Conservation (phyloP, 37 sponge, comb jelly and placozoan species). For the Tethya wilhelma region DNA sequence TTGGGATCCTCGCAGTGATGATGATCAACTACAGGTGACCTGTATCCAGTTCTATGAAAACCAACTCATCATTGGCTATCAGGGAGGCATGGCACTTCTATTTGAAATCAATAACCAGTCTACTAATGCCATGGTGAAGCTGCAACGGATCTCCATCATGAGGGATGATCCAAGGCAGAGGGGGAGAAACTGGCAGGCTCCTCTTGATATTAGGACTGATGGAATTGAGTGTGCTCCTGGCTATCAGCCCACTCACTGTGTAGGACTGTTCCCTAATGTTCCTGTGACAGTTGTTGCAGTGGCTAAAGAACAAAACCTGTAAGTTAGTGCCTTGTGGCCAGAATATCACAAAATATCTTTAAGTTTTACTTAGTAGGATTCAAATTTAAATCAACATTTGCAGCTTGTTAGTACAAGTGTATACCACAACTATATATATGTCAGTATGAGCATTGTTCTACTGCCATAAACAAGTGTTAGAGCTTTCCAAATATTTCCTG, state of each 20-base stretch:
- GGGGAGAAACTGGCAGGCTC: constrained; percentile 68
- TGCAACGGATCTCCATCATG: constrained; percentile 58
- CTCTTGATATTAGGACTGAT: constrained; percentile 53
- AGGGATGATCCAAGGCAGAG: constrained; percentile 69
- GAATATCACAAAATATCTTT: too few species aligned
- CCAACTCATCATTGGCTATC: constrained; percentile 64
- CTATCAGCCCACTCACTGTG: constrained; percentile 71
- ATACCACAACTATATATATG: not conserved
- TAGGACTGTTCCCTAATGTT: constrained; percentile 71
- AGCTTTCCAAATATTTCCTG: too few species aligned
- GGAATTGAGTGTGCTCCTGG: constrained; percentile 74
- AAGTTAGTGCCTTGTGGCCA: constrained; percentile 21
- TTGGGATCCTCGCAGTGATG: constrained; percentile 88
- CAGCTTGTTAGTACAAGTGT: too few species aligned
- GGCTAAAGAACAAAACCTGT: constrained; percentile 69
- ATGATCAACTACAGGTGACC: constrained; percentile 75
- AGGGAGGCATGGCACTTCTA: constrained; percentile 65
- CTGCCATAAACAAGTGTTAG: too few species aligned
- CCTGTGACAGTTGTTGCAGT: constrained; percentile 70
- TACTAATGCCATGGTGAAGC: constrained; percentile 42
- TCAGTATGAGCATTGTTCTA: too few species aligned
- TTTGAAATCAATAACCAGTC: constrained; percentile 66
- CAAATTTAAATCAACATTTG: too few species aligned
- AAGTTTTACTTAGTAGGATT: too few species aligned
- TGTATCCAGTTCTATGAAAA: constrained; percentile 59